Base-by-base conservation (phyloP, 2,113 vertebrate species). In the Rafetus swinhoei region DNA sequence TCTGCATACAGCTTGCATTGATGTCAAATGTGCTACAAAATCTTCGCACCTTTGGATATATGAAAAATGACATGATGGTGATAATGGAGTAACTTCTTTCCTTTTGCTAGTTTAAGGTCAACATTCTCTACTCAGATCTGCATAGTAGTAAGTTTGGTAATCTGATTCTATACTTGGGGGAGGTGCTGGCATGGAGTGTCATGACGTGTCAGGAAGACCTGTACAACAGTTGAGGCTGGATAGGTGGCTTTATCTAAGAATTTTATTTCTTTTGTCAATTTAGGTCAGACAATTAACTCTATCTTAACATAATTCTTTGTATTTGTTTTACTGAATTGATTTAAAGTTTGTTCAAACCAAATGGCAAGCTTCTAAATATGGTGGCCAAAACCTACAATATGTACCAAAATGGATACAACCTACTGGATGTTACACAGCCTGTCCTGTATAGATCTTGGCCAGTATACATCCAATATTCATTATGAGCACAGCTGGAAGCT, bases 31-130 rank as follows among this genome's bases (percentile, higher is more conserved):
- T 88, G 10, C 0, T 1, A 14, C 12, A 77, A 77, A 45, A 76
- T 80, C 11, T 35, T 79, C 82, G 83, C 3, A 45, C 54, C 5
- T 62, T 82, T 72, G 27, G 12, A 7, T 32, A 5, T 10, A 79
- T 35, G 65, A 77, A 92, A 89, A 76, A 39, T 2, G 1, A 4
- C 69, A 39, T 15, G 11, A 50, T 77, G 35, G 39, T 77, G 4
- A 27, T 84, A 39, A 1, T 82, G 6, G 45, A 85, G 65, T 9
- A 88, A n/a, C 2, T 6, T 0, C 0, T 10, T 77, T 77, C 39
- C 22, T 50, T 92, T 94, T 87, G 81, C 35, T 84, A 24, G 25
- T 85, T 88, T 22, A 81, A 8, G 15, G 52, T 27, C 12, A 86
- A 82, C 27, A 65, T 8, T 74, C 45, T 53, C 3, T 22, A 54